Evolutionary conservation across 2,797 vertebrate genomes (phyloP), one percentile per base, ranked within the genome.

Genomic region (Taeniopygia guttata): DNA sequence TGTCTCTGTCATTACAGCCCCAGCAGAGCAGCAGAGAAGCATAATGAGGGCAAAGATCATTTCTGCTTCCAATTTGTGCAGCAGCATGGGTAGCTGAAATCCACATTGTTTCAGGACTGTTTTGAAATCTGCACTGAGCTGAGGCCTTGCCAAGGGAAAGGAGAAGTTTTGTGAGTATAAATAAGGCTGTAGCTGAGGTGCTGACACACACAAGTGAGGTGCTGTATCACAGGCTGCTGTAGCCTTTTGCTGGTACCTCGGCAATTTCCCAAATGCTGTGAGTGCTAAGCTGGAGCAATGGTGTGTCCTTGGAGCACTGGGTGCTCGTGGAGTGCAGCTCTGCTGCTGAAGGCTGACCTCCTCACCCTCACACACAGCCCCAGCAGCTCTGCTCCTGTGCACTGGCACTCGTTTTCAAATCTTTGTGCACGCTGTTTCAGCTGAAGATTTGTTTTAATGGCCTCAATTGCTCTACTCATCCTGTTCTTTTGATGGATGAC

Each of bases 41-140:
- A 34, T 66, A 83, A 62, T 8, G 76, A 93, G 82, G 87, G 83
- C 82, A 96, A 75, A 92, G 92, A 91, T 89, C 68, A 29, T 40
- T 85, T 54, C 32, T 78, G 48, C 79, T 81, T 74, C 60, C 58
- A 78, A 2, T 75, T 49, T 40, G 21, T 36, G 68, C 2, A 1
- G 66, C 81, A 51, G 32, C 0, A 2, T n/a, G 23, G 67, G 17
- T 6, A 76, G 54, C 77, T 81, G 54, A 83, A 83, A 70, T 63
- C 43, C 49, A 13, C 16, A 0, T 77, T 29, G 58, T 55, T 69
- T 55, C 45, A 34, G 42, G 58, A 21, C 32, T 36, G 4, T 11
- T 40, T 74, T 34, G 80, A 89, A 90, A 89, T 17, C 54, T 29
- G 17, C 10, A 0, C 83, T 48, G 79, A 72, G 16, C 49, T 9